These are phyloP conservation scores for Micronycteris hirsuta DNA, from an alignment of 2,113 vertebrate genomes.

Conservation along the genomic window DNA sequence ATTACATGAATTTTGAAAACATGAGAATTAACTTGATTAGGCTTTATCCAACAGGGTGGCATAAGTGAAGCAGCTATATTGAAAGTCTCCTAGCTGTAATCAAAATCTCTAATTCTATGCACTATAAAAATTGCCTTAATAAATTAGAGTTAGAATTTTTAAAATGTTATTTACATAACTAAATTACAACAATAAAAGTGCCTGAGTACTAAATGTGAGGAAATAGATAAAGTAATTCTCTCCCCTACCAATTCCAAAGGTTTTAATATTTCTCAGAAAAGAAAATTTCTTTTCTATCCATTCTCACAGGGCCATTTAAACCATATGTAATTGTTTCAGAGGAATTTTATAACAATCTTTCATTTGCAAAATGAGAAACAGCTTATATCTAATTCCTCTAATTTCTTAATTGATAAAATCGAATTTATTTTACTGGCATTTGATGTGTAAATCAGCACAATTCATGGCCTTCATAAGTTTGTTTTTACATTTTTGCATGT, in stretches of 20 bases:
- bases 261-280: slow-evolving; percentile 31
- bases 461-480: neutral
- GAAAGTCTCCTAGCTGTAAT: slow-evolving; percentile 4
- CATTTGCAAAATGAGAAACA: neutral
- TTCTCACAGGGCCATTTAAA: neutral
- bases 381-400: neutral
- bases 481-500: neutral
- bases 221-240: neutral
- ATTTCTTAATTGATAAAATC: slow-evolving; percentile 11
- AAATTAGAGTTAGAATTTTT: slow-evolving; percentile 13
- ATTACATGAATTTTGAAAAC: neutral
- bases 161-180: neutral
- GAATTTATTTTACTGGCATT: neutral
- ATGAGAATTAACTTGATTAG: neutral
- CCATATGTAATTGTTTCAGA: neutral
- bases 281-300: neutral
- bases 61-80: neutral
- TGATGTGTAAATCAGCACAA: neutral
- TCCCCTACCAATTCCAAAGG: neutral
- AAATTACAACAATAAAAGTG: slow-evolving; percentile 8
- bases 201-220: neutral
- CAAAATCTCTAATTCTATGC: neutral
- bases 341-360: neutral
- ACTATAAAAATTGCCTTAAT: neutral
- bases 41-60: neutral